Evolutionary conservation across 1,140 invertebrate genomes (phyloP).

Genomic region (Musca domestica): DNA sequence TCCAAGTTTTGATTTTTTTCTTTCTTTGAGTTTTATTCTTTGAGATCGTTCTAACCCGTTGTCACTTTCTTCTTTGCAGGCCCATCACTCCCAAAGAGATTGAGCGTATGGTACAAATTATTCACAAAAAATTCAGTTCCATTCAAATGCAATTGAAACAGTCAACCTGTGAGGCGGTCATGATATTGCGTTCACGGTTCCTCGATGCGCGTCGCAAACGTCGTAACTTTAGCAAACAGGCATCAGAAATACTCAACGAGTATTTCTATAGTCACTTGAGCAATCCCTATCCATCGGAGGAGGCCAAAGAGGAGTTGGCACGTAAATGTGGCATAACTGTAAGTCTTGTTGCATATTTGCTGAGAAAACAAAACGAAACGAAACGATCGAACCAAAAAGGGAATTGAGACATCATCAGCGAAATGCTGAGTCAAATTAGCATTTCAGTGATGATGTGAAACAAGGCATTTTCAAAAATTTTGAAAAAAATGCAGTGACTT

Average conservation of each 20-base stretch:
- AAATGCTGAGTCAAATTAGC: not conserved
- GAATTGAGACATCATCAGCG: not conserved
- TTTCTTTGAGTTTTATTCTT: too few relatives aligned
- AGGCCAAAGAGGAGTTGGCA: slow-evolving; percentile 99
- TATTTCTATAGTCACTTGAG: slow-evolving; percentile 99
- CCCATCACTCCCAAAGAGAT: slow-evolving; percentile 94
- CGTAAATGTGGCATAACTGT: slow-evolving; percentile 99
- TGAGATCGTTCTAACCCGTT: too few relatives aligned
- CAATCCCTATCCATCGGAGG: slow-evolving; percentile 99
- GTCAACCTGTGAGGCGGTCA: slow-evolving; percentile 99
- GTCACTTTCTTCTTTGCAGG: slow-evolving; percentile 55
- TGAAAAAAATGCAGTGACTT: too few relatives aligned
- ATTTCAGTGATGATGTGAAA: too few relatives aligned
- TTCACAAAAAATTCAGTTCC: slow-evolving; percentile 99
- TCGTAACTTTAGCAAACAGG: slow-evolving; percentile 99
- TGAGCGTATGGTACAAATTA: slow-evolving; percentile 99
- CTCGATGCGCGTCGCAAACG: slow-evolving; percentile 97
- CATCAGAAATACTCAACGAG: slow-evolving; percentile 98
- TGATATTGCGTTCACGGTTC: slow-evolving; percentile 91
- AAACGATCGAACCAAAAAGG: too few relatives aligned
- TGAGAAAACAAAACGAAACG: not conserved
- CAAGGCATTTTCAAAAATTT: too few relatives aligned
- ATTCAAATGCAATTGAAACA: slow-evolving; percentile 99
- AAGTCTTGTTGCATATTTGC: slow-evolving; percentile 58
- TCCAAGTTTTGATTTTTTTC: too few relatives aligned